Evolutionary conservation across 2,797 vertebrate genomes (phyloP).

Genomic region (Tokudaia muenninki): DNA sequence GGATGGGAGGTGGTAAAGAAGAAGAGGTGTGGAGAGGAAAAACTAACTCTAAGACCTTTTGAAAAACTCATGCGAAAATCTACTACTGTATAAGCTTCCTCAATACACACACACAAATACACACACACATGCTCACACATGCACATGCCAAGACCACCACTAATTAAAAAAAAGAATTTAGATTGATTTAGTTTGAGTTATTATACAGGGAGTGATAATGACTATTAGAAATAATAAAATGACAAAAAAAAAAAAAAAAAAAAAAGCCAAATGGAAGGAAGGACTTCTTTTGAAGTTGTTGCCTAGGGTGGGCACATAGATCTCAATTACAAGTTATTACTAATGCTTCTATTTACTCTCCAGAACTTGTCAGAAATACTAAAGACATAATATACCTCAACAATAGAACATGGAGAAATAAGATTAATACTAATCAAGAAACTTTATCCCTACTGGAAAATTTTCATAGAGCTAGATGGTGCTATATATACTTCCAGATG

Average conservation of each 20-base stretch:
- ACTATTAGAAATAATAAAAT: background rate
- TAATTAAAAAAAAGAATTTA: background rate
- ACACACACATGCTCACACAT: background rate
- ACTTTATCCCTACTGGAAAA: background rate
- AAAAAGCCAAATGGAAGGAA: background rate
- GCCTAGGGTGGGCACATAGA: no score
- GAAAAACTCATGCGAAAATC: background rate
- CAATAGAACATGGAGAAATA: background rate
- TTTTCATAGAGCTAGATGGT: background rate
- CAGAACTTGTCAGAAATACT: background rate
- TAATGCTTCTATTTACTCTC: background rate
- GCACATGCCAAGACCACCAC: background rate
- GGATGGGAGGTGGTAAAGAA: background rate
- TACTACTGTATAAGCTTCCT: background rate
- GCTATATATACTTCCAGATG: no score
- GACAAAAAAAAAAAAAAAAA: background rate
- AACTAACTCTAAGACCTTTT: background rate
- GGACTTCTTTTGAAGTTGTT: background rate
- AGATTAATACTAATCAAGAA: background rate
- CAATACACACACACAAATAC: background rate
- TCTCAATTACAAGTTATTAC: background rate
- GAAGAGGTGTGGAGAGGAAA: no score
- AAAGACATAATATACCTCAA: background rate
- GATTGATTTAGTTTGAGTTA: background rate
- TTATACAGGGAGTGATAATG: background rate